Base-by-base conservation (phyloP, 2,797 vertebrate genomes). In the Cossypha caffra region DNA sequence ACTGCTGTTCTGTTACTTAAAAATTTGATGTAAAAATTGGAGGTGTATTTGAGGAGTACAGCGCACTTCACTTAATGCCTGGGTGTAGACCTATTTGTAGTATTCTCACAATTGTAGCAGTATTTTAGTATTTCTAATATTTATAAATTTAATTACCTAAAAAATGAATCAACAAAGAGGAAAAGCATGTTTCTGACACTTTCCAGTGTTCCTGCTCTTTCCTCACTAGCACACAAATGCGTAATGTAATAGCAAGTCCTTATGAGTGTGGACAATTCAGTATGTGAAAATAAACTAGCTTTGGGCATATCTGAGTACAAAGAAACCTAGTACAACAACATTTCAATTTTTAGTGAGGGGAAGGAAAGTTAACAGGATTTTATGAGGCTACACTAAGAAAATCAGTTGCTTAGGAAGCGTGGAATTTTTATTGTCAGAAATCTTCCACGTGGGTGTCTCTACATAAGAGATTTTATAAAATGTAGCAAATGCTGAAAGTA, bases 331-430 rank as follows among this genome's bases (percentile, higher is more conserved):
- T 95, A 77, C 63, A 91, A 91, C 80, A 74, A 40, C 85, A 80
- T 74, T 54, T 68, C 73, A 85, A 19, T 93, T 94, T 90, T 94
- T 90, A 90, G 90, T 0, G 0, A 72, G 67, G 42, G 54, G 57
- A 82, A 62, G 75, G 47, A 58, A 95, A 95, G 89, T 80, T 95
- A 95, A 96, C 95, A 81, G 73, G 79, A 96, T 96, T 95, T 95
- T 61, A 51, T 69, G 59, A 91, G 69, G 58, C 58, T 91, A 61
- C 51, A 23, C 8, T 29, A 57, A 84, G 87, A 88, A 94, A 93
- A 85, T 86, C 82, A 94, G 82, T 96, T 84, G 82, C 85, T 95
- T 94, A 88, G 90, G 87, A 94, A 69, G 91, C 66, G 61, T 51
- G 77, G 85, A 76, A 79, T 93, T 90, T 85, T 93, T 93, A 76